Evolutionary conservation across 2,888 invertebrate genomes (phyloP).

Genomic region (Chrysodeixis includens): DNA sequence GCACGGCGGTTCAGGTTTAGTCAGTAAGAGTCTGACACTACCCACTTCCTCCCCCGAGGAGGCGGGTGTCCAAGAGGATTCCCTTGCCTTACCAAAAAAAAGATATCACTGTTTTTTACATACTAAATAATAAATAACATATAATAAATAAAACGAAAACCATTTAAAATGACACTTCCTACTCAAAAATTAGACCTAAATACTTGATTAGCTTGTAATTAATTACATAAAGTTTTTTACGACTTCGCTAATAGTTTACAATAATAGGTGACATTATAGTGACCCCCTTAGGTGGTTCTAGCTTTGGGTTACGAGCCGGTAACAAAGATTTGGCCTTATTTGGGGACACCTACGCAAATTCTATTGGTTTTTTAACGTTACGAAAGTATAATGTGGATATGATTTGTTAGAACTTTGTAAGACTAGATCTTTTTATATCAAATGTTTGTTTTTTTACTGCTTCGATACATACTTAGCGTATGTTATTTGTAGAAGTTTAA

Average conservation of each 20-base stretch:
- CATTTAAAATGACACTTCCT: slow-evolving; percentile 6
- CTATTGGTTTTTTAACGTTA: slow-evolving; percentile 59
- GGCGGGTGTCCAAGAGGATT: no score
- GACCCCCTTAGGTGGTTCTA: slow-evolving; percentile 38
- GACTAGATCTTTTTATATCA: no score
- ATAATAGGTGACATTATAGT: slow-evolving; percentile 44
- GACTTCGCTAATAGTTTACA: slow-evolving; percentile 21
- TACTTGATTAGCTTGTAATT: slow-evolving; percentile 34
- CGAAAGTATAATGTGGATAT: slow-evolving; percentile 59
- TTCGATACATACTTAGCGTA: no score
- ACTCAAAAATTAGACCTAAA: slow-evolving; percentile 13
- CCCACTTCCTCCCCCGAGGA: no score
- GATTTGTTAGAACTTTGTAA: background rate
- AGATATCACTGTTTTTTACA: no score
- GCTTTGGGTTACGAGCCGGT: slow-evolving; percentile 45
- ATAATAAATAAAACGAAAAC: slow-evolving; percentile 5
- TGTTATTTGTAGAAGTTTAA: no score
- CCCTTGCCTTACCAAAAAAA: no score
- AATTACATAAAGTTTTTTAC: slow-evolving; percentile 30
- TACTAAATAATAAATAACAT: background rate
- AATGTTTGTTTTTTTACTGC: background rate
- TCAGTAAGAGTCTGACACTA: no score
- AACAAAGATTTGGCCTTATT: slow-evolving; percentile 75
- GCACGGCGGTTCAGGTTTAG: no score
- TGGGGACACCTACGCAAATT: slow-evolving; percentile 78